A percentile compares a stretch with the other conserved stretches of the same genome.
Evolutionary conservation across 2,888 invertebrate genomes (phyloP).

Genomic region (Pyrocoelia pectoralis): DNA sequence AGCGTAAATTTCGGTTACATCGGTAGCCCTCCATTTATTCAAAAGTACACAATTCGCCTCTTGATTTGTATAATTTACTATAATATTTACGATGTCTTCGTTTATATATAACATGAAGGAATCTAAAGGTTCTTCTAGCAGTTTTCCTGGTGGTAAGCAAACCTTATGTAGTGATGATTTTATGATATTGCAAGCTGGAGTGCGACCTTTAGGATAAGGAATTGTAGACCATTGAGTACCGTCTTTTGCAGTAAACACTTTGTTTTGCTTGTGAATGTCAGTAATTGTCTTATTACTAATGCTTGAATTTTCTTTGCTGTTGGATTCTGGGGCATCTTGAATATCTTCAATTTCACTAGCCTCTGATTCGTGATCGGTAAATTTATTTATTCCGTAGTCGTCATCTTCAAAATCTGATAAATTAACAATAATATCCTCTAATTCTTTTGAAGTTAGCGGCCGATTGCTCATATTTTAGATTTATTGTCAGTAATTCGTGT

Average conservation of each 20-base stretch:
- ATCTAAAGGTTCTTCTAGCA: not conserved
- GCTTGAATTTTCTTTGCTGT: not conserved
- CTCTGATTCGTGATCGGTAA: too few species aligned
- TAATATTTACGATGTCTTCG: not conserved
- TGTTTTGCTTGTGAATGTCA: not conserved
- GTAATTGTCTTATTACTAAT: not conserved
- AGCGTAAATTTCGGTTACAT: not conserved
- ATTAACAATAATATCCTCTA: not conserved
- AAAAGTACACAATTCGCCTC: not conserved
- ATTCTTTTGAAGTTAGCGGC: too few species aligned
- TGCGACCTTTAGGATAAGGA: not conserved
- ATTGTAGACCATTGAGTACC: not conserved
- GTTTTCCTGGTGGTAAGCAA: not conserved
- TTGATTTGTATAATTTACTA: not conserved
- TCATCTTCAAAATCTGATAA: not conserved
- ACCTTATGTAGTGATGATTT: not conserved
- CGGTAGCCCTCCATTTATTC: not conserved
- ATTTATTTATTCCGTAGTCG: too few species aligned
- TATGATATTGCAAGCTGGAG: not conserved
- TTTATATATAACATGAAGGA: not conserved
- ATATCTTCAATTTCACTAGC: too few species aligned
- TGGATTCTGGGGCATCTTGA: not conserved
- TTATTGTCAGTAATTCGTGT: too few species aligned
- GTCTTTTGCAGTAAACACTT: not conserved
- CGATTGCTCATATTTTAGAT: too few species aligned